Base-by-base conservation (phyloP, 2,888 invertebrate genomes). In the Oligia latruncula region DNA sequence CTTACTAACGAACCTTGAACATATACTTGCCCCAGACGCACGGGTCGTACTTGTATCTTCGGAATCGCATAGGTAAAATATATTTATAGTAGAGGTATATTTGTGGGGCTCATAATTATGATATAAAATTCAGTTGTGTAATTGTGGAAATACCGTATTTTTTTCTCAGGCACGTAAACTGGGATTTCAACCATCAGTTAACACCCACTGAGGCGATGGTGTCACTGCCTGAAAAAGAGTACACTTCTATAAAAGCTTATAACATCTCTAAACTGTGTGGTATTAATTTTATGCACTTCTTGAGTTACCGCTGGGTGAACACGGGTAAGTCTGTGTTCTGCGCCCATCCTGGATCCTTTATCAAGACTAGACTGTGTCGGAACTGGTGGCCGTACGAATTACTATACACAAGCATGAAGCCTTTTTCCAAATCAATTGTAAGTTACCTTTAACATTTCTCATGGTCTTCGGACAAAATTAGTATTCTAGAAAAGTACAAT, bases 341-440 rank as follows among this genome's bases (percentile, higher is more conserved):
- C 71, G 97, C 99, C 11, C 99, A 99, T 95, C 99, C 99, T 1
- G 99, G 99, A 20, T 99, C 99, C 90, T 98, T 99, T 97, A 98
- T 99, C 15, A 98, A 97, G 81, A 98, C 99, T 0, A 96, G 97
- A 74, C 81, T 99, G 62, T 97, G 98, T 46, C 97, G 98, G 46
- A 97, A 99, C 94, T 99, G 99, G 98, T 99, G 99, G 98, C 92
- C 98, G 6, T 98, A 98, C 91, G 97, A 98, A 87, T 88, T 98
- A 1, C 93, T 99, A 0, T 99, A 98, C 92, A 97, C 97, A 9
- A 67, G 98, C 0, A 98, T 98, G 87, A 96, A 98, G 83, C 99
- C 99, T 5, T 99, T 99, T 94, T 98, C 99, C 9, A 99, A 99
- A 95, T 98, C 98, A 43, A 94, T 99, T 97, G 99, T 99, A 95